Percentiles rank a stretch among this genome's conserved stretches.
These are phyloP conservation scores for Ophraella communa DNA, from an alignment of 2,888 invertebrate species.

Conservation along the genomic window DNA sequence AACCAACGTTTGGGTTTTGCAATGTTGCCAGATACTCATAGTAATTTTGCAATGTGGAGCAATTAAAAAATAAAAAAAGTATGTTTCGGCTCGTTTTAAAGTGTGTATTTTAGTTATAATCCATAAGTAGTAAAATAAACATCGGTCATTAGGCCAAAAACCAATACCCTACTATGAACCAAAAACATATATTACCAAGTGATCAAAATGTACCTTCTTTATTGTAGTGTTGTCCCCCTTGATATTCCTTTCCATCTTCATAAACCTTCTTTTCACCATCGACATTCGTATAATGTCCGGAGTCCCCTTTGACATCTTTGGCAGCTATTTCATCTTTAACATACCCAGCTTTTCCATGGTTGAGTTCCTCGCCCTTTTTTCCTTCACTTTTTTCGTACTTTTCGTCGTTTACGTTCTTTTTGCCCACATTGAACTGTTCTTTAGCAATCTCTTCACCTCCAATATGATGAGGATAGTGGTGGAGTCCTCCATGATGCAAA, in stretches of 20 bases:
- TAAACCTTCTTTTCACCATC: conserved; percentile 66
- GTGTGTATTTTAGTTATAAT: too few species aligned
- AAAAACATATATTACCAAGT: neutral
- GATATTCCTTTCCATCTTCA: conserved; percentile 67
- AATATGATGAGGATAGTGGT: conserved; percentile 53
- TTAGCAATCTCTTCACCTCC: conserved; percentile 62
- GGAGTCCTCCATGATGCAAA: conserved; percentile 51
- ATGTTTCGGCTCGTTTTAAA: too few species aligned
- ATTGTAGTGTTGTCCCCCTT: conserved; percentile 65
- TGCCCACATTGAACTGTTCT: conserved; percentile 64
- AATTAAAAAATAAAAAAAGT: too few species aligned
- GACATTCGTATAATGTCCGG: conserved; percentile 65
- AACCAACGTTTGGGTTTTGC: too few species aligned
- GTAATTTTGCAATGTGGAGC: too few species aligned
- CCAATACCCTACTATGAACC: too few species aligned
- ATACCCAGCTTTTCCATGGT: conserved; percentile 66
- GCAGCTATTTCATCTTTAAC: conserved; percentile 62
- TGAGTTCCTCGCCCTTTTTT: conserved; percentile 64
- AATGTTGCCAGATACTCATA: too few species aligned
- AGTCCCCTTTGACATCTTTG: conserved; percentile 57
- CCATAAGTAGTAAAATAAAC: too few species aligned
- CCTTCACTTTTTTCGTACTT: conserved; percentile 62
- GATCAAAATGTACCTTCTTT: conserved; percentile 61
- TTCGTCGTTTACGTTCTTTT: conserved; percentile 66
- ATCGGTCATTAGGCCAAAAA: too few species aligned